Base-by-base conservation (phyloP, 2,797 vertebrate genomes). In the Hoplostethus atlanticus region DNA sequence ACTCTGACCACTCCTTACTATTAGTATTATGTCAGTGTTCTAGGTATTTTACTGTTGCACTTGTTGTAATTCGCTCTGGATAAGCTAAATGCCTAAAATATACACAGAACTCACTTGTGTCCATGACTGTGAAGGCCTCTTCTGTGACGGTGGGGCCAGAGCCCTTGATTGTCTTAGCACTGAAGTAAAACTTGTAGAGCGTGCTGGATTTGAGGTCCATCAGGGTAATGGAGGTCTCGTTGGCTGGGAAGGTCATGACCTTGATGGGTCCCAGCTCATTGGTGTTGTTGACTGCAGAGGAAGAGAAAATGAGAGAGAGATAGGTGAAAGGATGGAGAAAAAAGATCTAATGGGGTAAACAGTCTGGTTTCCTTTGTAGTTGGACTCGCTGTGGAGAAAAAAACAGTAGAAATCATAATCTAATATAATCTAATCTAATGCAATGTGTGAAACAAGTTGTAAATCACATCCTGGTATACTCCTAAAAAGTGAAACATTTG, bases 161-260 rank as follows among this genome's bases (percentile, higher is more conserved):
- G 83, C 97, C 98, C 80, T 95, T 95, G 64, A 95, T 86, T 46
- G 98, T 99, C 84, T 93, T 94, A 67, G 97, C 97, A 0, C 91
- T 95, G 57, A 99, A 92, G 86, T 96, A 96, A 87, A 99, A 97
- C 89, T 96, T 99, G 91, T 99, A 99, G 51, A 96, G 95, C 55
- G 96, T 97, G 85, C 96, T 98, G 87, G 96, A 94, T 87, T 96
- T 97, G 74, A 99, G 94, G 84, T 94, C 95, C 78, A 91, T 91
- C 90, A 99, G 85, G 73, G 94, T 95, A 83, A 92, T 72, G 68
- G 84, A 95, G 76, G 97, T 97, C 89, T 97, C 95, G 0, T 99
- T 99, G 79, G 96, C 91, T 15, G 84, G 90, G 76, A 99, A 91
- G 77, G 74, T 92, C 86, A 96, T 81, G 79, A 95, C 93, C 83